Evolutionary conservation across 2,113 vertebrate genomes (phyloP).

Genomic region (Mobula birostris): DNA sequence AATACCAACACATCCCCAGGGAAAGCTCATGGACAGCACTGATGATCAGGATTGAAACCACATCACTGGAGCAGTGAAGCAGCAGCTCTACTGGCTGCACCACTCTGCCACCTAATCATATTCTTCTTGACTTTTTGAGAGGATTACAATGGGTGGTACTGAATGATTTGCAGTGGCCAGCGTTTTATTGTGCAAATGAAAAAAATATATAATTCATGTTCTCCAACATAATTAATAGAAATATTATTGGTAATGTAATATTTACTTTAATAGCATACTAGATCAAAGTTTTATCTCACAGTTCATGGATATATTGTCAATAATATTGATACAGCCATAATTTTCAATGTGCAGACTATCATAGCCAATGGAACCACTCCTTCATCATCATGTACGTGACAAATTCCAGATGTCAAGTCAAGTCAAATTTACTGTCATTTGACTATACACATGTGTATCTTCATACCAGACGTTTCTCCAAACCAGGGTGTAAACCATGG

Average conservation of each 20-base stretch:
- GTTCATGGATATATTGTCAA: constrained; percentile 20
- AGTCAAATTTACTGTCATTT: too few relatives aligned
- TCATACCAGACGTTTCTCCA: too few relatives aligned
- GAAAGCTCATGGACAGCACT: too few relatives aligned
- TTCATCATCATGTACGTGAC: constrained; percentile 7
- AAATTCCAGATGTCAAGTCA: neutral
- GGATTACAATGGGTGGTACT: neutral
- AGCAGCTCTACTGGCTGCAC: too few relatives aligned
- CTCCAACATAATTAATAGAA: neutral
- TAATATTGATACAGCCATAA: constrained; percentile 26
- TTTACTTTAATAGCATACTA: neutral
- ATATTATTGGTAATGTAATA: neutral
- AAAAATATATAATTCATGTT: neutral
- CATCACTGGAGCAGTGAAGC: too few relatives aligned
- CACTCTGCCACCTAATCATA: too few relatives aligned
- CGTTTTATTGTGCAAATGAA: neutral
- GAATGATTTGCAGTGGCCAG: neutral
- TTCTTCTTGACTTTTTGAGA: too few relatives aligned
- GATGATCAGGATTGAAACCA: too few relatives aligned
- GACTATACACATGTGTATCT: too few relatives aligned
- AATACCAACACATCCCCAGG: too few relatives aligned
- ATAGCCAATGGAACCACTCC: neutral
- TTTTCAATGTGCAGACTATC: constrained; percentile 6
- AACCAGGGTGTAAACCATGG: too few relatives aligned
- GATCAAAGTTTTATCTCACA: constrained; percentile 20